Base-by-base conservation (phyloP, 2,797 vertebrate species). In the Bufotes viridis region DNA sequence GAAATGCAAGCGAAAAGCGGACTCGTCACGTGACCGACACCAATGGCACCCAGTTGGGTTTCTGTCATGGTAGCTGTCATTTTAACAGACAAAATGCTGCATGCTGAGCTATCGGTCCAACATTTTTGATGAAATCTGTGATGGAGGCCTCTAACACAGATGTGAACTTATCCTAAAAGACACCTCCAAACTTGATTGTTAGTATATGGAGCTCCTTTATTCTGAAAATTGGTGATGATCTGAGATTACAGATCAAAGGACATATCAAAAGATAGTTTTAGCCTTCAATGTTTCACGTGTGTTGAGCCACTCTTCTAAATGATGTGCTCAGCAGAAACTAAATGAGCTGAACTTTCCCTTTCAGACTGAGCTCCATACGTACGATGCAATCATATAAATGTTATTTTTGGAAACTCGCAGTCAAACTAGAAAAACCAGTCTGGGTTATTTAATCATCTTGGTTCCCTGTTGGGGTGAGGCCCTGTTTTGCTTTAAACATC, bases 371-470 rank as follows among this genome's bases (percentile, higher is more conserved):
- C 34, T 2, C 53, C 49, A 82, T 34, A 75, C 29, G n/a, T 10
- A 42, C 42, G 6, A 7, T 22, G 29, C 82, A 75, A 51, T 74
- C 22, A 18, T 63, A 76, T 53, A 78, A 51, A 65, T 78, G 70
- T 80, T 72, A 24, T 80, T 84, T 8, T 65, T 22, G 80, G 34
- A 55, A 53, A 55, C 17, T 57, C 58, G 18, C 51, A 67, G 10
- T 26, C 63, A 18, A 81, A 88, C 88, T 78, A 61, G 83, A 89
- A 86, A 85, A 86, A 76, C 84, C 69, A 78, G 88, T 85, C 58
- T 34, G 13, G n/a, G 24, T 55, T 63, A 81, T 51, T 34, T 53
- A 80, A 12, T 74, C 42, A 11, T 49, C 60, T 76, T 72, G 3
- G 18, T 63, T 69, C 57, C 29, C 29, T 26, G 2, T 24, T 57